A percentile compares a stretch with the other conserved stretches of the same genome.
These are phyloP conservation scores for Sphaeramia orbicularis DNA, from an alignment of 2,797 vertebrate genomes.

Conservation along the genomic window DNA sequence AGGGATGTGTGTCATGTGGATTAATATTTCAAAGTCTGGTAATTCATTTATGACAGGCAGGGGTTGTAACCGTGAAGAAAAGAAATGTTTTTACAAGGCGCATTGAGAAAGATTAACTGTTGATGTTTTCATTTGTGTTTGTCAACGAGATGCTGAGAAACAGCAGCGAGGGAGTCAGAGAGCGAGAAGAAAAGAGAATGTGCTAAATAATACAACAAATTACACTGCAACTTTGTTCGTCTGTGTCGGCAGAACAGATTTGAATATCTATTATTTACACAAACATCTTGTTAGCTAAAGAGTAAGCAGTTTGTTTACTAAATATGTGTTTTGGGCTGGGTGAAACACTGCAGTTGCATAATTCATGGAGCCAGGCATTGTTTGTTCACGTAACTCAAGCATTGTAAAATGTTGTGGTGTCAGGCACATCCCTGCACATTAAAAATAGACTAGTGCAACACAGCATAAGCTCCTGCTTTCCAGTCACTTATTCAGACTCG, in stretches of 20 bases:
- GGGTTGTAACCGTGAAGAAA: constrained; percentile 33
- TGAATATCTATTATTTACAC: constrained; percentile 88
- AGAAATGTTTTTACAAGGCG: constrained; percentile 39
- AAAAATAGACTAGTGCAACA: constrained; percentile 84
- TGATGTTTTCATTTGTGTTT: constrained; percentile 78
- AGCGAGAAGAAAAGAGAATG: constrained; percentile 32
- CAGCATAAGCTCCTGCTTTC: constrained; percentile 71
- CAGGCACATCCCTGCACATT: constrained; percentile 80
- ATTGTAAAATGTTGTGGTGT: constrained; percentile 79
- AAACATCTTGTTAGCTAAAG: constrained; percentile 83
- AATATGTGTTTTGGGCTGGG: constrained; percentile 78
- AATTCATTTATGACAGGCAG: constrained; percentile 70
- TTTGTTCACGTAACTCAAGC: constrained; percentile 75
- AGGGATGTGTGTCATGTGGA: constrained; percentile 64
- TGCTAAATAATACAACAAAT: constrained; percentile 84
- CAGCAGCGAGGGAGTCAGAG: constrained; percentile 48
- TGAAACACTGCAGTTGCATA: constrained; percentile 77
- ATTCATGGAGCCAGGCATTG: constrained; percentile 79
- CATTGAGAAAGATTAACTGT: constrained; percentile 48
- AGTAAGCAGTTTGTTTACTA: constrained; percentile 88
- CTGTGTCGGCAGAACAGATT: constrained; percentile 69
- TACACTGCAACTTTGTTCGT: constrained; percentile 59
- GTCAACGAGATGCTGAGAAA: constrained; percentile 37
- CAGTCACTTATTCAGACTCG: constrained; percentile 83
- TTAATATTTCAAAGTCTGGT: constrained; percentile 79